These are phyloP conservation scores for Drosophila sproati DNA, from an alignment of 1,140 invertebrate genomes.

Conservation along the genomic window DNA sequence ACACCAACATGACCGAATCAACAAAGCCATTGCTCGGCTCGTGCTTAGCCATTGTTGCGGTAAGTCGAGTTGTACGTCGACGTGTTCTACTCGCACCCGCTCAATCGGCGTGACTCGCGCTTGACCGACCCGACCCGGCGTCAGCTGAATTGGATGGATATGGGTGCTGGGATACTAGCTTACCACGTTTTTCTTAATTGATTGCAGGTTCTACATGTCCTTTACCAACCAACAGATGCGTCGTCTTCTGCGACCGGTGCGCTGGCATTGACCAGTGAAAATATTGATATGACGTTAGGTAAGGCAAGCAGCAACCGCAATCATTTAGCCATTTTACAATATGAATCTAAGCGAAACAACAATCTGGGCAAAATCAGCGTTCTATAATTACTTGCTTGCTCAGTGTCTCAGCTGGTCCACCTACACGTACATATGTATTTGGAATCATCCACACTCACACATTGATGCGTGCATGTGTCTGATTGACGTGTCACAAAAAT, in stretches of 20 bases:
- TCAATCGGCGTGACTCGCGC: not conserved
- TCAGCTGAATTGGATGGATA: too few relatives aligned
- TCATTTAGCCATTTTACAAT: not conserved
- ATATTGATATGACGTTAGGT: slow-evolving; percentile 94
- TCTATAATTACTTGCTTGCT: not conserved
- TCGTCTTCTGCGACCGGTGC: slow-evolving; percentile 89
- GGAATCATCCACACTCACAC: not conserved
- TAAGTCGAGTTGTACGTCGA: slow-evolving; percentile 77
- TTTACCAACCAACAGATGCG: slow-evolving; percentile 83
- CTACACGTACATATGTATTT: slow-evolving; percentile 5
- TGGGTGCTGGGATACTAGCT: too few relatives aligned
- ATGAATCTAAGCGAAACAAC: slow-evolving; percentile 6
- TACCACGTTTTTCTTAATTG: not conserved
- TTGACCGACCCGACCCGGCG: not conserved
- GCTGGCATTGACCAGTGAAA: slow-evolving; percentile 90
- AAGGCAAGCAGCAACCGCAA: slow-evolving; percentile 66
- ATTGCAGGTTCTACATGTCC: slow-evolving; percentile 62
- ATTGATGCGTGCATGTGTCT: slow-evolving; percentile 15
- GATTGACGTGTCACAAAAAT: slow-evolving; percentile 71
- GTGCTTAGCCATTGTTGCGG: slow-evolving; percentile 67
- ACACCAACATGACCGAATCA: slow-evolving; percentile 56
- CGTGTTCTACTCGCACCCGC: slow-evolving; percentile 60
- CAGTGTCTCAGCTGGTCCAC: slow-evolving; percentile 29
- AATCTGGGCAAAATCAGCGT: not conserved
- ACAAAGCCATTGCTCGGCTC: slow-evolving; percentile 62